phyloP scores from a whole-genome alignment of 2,797 vertebrate genomes.

The Danio choprae region DNA sequence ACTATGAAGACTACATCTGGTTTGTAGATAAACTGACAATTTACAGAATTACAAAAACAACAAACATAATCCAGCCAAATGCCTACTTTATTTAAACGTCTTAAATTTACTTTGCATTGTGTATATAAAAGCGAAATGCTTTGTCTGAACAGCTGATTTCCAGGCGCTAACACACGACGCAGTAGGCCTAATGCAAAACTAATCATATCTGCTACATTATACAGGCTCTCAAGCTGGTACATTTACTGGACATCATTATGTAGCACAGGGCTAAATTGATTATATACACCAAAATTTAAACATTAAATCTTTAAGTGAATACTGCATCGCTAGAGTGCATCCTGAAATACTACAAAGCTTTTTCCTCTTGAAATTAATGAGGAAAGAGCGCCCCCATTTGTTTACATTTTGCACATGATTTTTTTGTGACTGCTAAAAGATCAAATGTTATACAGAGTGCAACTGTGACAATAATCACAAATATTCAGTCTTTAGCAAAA shows the following conservation, averaged over 20 bases:
- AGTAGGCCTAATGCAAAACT: conserved; percentile 29
- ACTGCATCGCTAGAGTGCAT: neutral
- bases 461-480: neutral
- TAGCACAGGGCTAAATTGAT: conserved; percentile 23
- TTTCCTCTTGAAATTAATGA: neutral
- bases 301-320: neutral
- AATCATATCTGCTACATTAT: neutral
- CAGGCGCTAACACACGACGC: conserved; percentile 29
- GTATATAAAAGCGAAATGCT: neutral
- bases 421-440: neutral
- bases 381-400: conserved; percentile 33
- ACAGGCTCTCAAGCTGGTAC: neutral
- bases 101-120: neutral
- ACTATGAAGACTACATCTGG: neutral
- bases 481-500: too few relatives aligned
- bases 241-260: conserved; percentile 42
- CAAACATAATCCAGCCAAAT: neutral
- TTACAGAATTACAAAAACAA: neutral
- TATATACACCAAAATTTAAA: neutral
- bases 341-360: too few relatives aligned
- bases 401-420: neutral
- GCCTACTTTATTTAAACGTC: neutral
- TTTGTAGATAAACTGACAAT: neutral
- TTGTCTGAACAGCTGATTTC: conserved; percentile 20
- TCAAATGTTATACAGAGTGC: neutral